Conservation (phyloP, 2,797 vertebrate genomes). For the Crenuchus spilurus region DNA sequence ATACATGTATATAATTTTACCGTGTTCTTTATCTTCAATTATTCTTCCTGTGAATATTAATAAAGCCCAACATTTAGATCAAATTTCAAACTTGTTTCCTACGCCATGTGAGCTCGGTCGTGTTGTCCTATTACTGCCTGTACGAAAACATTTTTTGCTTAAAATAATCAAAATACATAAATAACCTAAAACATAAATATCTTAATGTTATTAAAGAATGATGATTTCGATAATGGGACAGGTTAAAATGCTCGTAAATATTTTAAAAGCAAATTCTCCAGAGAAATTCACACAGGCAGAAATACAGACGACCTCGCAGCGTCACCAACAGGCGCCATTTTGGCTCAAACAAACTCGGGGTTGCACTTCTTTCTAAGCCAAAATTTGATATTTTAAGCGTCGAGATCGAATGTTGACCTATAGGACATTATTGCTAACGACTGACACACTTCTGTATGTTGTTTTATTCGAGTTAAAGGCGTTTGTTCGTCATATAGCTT, state of each 20-base stretch:
- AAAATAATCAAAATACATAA: too few relatives aligned
- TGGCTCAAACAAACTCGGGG: conserved; percentile 83
- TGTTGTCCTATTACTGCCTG: too few relatives aligned
- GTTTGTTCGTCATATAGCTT: not conserved
- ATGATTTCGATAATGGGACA: too few relatives aligned
- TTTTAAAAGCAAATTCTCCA: too few relatives aligned
- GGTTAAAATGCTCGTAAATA: too few relatives aligned
- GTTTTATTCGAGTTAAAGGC: not conserved
- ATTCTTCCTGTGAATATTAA: too few relatives aligned
- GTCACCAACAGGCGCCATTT: conserved; percentile 75
- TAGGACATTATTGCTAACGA: not conserved
- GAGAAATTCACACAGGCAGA: not conserved
- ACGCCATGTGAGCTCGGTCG: not conserved
- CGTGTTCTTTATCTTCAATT: not conserved
- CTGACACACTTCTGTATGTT: not conserved
- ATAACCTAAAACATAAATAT: too few relatives aligned
- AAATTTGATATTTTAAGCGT: conserved; percentile 19
- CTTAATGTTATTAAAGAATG: too few relatives aligned
- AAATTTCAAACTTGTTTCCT: not conserved
- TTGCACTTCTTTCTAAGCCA: conserved; percentile 55
- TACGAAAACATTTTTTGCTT: too few relatives aligned
- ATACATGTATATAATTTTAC: too few relatives aligned
- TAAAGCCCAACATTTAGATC: not conserved
- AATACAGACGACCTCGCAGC: conserved; percentile 56
- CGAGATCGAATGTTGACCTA: too few relatives aligned